These are phyloP conservation scores for Mormyrops attenuatus DNA, from an alignment of 2,797 vertebrate genomes.

Conservation along the genomic window DNA sequence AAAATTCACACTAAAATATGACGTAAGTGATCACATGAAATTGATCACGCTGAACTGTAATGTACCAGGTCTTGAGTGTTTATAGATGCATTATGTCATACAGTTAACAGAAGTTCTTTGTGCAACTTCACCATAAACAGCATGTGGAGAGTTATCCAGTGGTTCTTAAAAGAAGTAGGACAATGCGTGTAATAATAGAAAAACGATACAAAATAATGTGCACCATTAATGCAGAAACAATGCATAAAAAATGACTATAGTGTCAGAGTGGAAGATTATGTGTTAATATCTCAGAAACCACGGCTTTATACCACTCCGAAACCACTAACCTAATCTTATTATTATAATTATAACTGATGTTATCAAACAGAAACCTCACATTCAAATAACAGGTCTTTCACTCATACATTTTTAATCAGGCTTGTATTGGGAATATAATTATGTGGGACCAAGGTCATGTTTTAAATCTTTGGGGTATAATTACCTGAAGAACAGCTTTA, in stretches of 20 bases:
- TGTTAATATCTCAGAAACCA: neutral
- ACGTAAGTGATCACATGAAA: neutral
- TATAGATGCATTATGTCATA: neutral
- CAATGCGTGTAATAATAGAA: neutral
- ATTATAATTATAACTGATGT: neutral
- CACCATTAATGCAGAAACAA: neutral
- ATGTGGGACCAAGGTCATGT: neutral
- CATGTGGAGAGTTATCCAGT: neutral
- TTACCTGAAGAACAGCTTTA: neutral
- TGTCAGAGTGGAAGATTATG: neutral
- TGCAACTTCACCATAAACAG: neutral
- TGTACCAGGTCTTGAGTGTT: neutral
- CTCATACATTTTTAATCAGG: neutral
- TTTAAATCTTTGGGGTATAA: neutral
- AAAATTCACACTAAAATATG: neutral
- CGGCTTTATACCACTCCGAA: neutral
- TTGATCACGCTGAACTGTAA: neutral
- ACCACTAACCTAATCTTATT: neutral
- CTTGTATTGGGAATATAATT: neutral
- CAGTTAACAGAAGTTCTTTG: neutral
- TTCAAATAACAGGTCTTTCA: neutral
- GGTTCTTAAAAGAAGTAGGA: neutral
- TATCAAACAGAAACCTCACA: neutral
- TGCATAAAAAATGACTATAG: neutral
- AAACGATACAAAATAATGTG: neutral